Evolutionary conservation across 2,113 vertebrate genomes (phyloP), one percentile per base, ranked within the genome.

Genomic region (Clinocottus analis): DNA sequence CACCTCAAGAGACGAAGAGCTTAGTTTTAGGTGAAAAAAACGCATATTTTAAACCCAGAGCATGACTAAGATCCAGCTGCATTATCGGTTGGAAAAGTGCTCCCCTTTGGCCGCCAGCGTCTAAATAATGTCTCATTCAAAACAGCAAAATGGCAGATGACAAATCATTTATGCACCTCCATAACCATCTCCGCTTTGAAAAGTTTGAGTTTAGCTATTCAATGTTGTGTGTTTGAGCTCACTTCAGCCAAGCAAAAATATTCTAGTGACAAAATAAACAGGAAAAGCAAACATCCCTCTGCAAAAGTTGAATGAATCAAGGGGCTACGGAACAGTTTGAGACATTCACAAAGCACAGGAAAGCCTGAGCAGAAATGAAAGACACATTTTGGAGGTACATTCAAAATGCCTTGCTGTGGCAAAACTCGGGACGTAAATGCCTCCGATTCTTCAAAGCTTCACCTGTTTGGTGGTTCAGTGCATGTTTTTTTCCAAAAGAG

Each of bases 391-490:
- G 64, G 12, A 77, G 47, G 47, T 64, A 69, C 53, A 86, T 73
- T 69, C 43, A 45, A 78, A 72, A 63, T 12, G 41, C 71, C 49
- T 72, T n/a, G 51, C 72, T 73, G 23, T 47, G 31, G 65, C 61
- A 85, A 83, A 84, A 63, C 71, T 53, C 1, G 3, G 29, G 25
- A 68, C 72, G 56, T 78, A 80, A 86, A 84, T 63, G 56, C 17
- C 56, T 72, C 21, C 0, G 19, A 65, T 70, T 75, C 73, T 86
- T 88, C 83, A 86, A 81, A 84, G 89, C 72, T 55, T 86, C 82
- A 92, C 84, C 85, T 91, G 79, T 72, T 87, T 75, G 68, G 33
- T 27, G 43, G 41, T n/a, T 73, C 63, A 13, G 73, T n/a, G 67
- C n/a, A 39, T 49, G 82, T 73, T 85, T 73, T 85, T 73, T 64